phyloP scores from a whole-genome alignment of 2,888 invertebrate species.

The Drosophila melanosoma region DNA sequence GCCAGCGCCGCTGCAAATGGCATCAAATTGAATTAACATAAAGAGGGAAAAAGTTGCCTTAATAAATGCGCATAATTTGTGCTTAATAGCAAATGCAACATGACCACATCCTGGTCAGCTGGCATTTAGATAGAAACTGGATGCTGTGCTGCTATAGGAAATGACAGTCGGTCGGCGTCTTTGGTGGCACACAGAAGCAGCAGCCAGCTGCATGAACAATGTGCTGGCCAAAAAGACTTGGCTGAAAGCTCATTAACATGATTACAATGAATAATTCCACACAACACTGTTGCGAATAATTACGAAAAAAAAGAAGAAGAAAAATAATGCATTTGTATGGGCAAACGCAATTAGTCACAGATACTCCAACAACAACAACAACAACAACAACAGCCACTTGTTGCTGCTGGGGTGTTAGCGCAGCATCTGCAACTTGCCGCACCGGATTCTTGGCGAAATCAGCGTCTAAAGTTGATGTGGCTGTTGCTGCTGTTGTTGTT shows the following conservation, averaged over 20 bases:
- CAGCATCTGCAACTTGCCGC: conserved; percentile 57
- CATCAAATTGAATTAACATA: conserved; percentile 76
- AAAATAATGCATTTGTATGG: conserved; percentile 68
- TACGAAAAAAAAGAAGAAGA: conserved; percentile 56
- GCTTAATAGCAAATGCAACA: conserved; percentile 10
- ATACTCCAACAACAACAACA: conserved; percentile 40
- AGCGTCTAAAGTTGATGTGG: conserved; percentile 18
- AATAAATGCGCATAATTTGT: conserved; percentile 66
- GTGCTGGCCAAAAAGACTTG: conserved; percentile 21
- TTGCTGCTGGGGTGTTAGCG: conserved; percentile 33
- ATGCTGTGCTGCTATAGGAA: conserved; percentile 47
- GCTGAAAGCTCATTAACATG: conserved; percentile 72
- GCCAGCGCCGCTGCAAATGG: conserved; percentile 50
- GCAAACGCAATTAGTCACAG: conserved; percentile 77
- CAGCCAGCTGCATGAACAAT: conserved; percentile 28
- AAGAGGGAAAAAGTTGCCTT: conserved; percentile 55
- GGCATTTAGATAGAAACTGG: conserved; percentile 58
- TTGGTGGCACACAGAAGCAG: conserved; percentile 37
- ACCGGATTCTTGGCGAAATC: conserved; percentile 67
- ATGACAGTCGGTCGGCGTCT: conserved; percentile 36
- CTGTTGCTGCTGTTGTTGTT: background rate
- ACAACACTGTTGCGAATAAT: conserved; percentile 66
- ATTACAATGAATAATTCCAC: conserved; percentile 71
- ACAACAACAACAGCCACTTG: conserved; percentile 10
- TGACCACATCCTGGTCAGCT: conserved; percentile 66